A percentile compares a stretch with the other conserved stretches of the same genome.
Conservation (phyloP, 35 echinoderm and acorn worm genomes). For the Apostichopus parvimensis region DNA sequence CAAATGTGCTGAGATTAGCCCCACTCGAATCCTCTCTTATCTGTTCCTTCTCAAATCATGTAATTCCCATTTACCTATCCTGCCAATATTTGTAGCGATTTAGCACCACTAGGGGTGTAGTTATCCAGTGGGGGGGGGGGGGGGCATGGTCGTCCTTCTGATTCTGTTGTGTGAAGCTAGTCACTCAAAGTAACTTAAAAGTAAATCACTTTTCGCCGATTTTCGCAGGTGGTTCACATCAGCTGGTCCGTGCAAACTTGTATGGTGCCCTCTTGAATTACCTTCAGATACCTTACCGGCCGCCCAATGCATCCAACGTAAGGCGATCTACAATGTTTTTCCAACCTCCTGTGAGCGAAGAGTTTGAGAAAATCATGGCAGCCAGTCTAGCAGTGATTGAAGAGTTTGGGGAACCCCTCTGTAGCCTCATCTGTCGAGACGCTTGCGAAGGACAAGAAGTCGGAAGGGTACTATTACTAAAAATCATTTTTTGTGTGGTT, state of each 20-base stretch:
- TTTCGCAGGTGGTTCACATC: conserved; percentile 71
- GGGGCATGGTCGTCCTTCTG: too few relatives aligned
- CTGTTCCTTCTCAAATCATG: too few relatives aligned
- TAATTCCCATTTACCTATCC: too few relatives aligned
- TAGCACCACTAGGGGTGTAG: too few relatives aligned
- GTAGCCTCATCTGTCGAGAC: conserved; percentile 89
- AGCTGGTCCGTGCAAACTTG: conserved; percentile 79
- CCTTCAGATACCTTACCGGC: conserved; percentile 84
- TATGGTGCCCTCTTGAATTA: conserved; percentile 88
- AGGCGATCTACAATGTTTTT: conserved; percentile 58
- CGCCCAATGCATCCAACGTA: conserved; percentile 65
- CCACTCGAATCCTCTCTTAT: too few relatives aligned
- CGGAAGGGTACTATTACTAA: conserved; percentile 67
- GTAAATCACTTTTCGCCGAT: not conserved
- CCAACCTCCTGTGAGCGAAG: conserved; percentile 64
- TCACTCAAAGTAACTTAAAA: too few relatives aligned
- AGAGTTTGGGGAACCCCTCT: conserved; percentile 80
- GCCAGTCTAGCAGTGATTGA: conserved; percentile 78
- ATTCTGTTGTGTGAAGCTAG: too few relatives aligned
- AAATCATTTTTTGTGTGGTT: not conserved
- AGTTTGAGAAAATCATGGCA: conserved; percentile 74
- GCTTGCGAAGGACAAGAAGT: conserved; percentile 94
- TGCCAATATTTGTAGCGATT: too few relatives aligned
- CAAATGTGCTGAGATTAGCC: too few relatives aligned
- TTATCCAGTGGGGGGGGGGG: too few relatives aligned